Percentiles rank a stretch among this genome's conserved stretches.
These are phyloP conservation scores for Apotomis capreana DNA, from an alignment of 2,888 invertebrate genomes.

Conservation along the genomic window DNA sequence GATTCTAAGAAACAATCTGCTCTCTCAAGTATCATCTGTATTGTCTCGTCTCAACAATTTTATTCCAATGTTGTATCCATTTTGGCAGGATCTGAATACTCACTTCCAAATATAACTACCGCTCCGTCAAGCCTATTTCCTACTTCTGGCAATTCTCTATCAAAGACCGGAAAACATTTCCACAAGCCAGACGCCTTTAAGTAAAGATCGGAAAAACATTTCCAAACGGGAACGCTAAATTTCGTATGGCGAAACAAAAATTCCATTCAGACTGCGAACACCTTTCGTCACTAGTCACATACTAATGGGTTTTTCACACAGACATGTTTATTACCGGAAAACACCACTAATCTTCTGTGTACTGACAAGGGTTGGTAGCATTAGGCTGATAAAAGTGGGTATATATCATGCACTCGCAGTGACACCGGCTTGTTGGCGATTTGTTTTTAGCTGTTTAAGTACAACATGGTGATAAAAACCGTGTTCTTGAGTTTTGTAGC, in stretches of 20 bases:
- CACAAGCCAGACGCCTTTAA: no score
- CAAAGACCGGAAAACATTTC: neutral
- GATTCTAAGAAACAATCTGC: no score
- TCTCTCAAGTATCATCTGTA: no score
- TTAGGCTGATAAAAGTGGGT: slow-evolving; percentile 32
- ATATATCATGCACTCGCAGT: slow-evolving; percentile 33
- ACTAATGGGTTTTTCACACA: slow-evolving; percentile 36
- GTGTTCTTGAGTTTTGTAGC: neutral
- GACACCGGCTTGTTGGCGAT: slow-evolving; percentile 23
- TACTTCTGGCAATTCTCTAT: neutral
- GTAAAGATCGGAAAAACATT: neutral
- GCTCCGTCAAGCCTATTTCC: neutral
- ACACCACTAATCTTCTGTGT: slow-evolving; percentile 38
- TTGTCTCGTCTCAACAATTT: no score
- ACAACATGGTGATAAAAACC: slow-evolving; percentile 1
- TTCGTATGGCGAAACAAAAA: neutral
- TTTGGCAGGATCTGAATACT: no score
- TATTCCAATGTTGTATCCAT: no score
- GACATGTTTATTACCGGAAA: slow-evolving; percentile 41
- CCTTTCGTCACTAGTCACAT: slow-evolving; percentile 33
- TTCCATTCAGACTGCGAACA: neutral
- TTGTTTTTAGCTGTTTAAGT: slow-evolving; percentile 28
- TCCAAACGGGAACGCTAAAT: neutral
- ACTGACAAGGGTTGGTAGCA: slow-evolving; percentile 39
- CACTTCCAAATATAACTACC: no score